Evolutionary conservation across 2,113 vertebrate genomes (phyloP), one percentile per base, ranked within the genome.

Genomic region (Sciurus niger): DNA sequence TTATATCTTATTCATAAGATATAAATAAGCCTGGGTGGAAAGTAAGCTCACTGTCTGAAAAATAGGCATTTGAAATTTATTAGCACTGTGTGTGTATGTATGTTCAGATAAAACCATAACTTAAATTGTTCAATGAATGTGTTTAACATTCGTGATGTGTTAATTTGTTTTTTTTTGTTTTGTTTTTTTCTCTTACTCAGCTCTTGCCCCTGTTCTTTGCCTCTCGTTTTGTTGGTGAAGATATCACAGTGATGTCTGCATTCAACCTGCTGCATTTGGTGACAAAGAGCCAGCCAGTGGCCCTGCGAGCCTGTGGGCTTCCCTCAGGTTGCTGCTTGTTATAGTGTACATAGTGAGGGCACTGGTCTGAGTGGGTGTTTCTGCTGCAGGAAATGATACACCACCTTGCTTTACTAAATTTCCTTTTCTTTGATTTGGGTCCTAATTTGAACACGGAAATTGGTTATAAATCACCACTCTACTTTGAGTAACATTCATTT

Each of bases 251-350:
- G 99, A 99, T 99, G 99, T 99, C 99, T 98, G 99, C 99, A 98
- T 99, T 99, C 99, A 99, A 99, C 99, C 99, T 99, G 98, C 99
- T 99, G 98, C 99, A 99, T 98, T 99, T 99, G 99, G 99, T 99
- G 99, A 99, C 99, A 99, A 99, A 99, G 99, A 99, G 99, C 99
- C 99, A 99, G 99, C 99, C 99, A 98, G 99, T 99, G 98, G 98
- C 99, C 98, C 99, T 99, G 98, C 99, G 99, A 99, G 98, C 99
- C 99, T 99, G 99, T 99, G 99, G 99, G 98, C 99, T 99, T 98
- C 99, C 99, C 98, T 99, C 99, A 99, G 99, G 99, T 99, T 99
- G 99, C 99, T 99, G 98, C 99, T 99, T 99, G 98, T 99, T 99
- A 98, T 99, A 97, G 98, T 98, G 97, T 99, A 97, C 93, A 0